Base-by-base conservation (phyloP, 2,888 invertebrate species). In the Orthosia gothica region DNA sequence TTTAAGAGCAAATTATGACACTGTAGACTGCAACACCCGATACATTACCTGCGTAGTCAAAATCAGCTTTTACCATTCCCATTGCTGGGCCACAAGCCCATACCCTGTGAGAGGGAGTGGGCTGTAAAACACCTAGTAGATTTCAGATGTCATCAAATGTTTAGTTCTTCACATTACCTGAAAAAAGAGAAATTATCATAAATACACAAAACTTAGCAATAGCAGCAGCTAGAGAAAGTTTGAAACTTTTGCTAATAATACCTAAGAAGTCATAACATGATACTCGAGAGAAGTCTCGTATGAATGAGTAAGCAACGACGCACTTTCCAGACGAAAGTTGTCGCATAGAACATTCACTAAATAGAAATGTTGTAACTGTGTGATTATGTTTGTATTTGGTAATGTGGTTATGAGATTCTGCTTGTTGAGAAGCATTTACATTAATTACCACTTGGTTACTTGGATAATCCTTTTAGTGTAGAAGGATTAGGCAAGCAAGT, bases 171-270 rank as follows among this genome's bases (percentile, higher is more conserved):
- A 61, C 26, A 23, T 59, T 82, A 82, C 81, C 81, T 82, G 83
- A 62, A 82, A 85, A 85, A 76, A 82, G 18, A 76, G 23, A 85
- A 85, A 77, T 58, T 11, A 71, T 59, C 40, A 82, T 82, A 62
- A 69, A 68, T 55, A 82, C 4, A 65, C 40, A 61, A 54, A 52
- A 70, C 32, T 18, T 2, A 59, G 32, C 20, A 59, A 64, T 1
- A 55, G 23, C 13, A 76, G 49, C 45, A 64, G 32, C 2, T 4
- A 2, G 70, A 45, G 74, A 84, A 79, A 79, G 66, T 55, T 62
- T 1, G 1, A n/a, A 45, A 66, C 54, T 71, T 71, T 32, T 72
- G 18, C 49, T 72, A 55, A 83, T 82, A 26, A 26, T 63, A 55
- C n/a, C n/a, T 16, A 40, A 66, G 47, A 11, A 54, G 64, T 62